Evolutionary conservation across 2,113 vertebrate genomes (phyloP), one percentile per base, ranked within the genome.

Genomic region (Macrotis lagotis): DNA sequence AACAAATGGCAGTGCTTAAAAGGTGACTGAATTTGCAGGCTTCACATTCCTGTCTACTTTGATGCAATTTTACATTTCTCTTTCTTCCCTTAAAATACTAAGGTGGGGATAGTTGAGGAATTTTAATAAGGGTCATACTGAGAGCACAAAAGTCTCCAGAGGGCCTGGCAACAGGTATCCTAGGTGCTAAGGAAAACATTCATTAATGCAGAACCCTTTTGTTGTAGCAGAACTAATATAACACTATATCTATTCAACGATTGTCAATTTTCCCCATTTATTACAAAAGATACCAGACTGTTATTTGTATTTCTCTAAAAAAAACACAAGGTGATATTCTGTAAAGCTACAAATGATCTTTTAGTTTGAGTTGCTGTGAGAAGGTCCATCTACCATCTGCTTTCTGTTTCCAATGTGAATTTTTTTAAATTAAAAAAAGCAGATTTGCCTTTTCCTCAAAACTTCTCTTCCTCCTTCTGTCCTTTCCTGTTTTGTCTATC

Each of bases 1-100:
- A 88, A 47, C 50, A 97, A 95, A 51, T 93, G 88, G 44, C 66
- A 83, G 1, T 88, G 91, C 97, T 97, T 96, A 31, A 97, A 96
- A 96, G 93, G 25, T 91, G 59, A n/a, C n/a, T 48, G 3, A 24
- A 50, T 48, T 49, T 91, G 8, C 0, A 47, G 66, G 26, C 25
- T 50, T 51, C 90, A 94, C 88, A 93, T 22, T 92, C 47, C 8
- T 89, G 9, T 47, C 3, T 50, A 9, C 74, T 51, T 92, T 89
- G 51, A 50, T 22, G 92, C n/a, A 28, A 90, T 95, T 53, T 50
- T 93, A 92, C 50, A 66, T 44, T 44, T 83, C n/a, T 83, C n/a
- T 44, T 44, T 44, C 48, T 52, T 92, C 44, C 19, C 48, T 25
- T 28, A 94, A 91, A 83, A 66, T 51, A 52, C 6, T 28, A 25